These are phyloP conservation scores for Gopherus evgoodei DNA, from an alignment of 2,113 vertebrate genomes.

Conservation along the genomic window DNA sequence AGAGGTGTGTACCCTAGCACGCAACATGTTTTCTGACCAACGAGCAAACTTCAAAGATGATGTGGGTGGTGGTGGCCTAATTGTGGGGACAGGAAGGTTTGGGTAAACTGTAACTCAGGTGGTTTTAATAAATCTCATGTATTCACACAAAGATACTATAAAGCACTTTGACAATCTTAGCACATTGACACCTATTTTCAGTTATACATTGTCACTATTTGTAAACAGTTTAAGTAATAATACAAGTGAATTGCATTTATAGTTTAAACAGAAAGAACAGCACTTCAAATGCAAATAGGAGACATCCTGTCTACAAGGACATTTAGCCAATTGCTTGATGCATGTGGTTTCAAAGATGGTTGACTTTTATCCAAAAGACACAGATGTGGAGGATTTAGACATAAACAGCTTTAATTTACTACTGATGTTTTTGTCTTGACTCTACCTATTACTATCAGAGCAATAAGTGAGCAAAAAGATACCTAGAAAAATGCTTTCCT, in stretches of 20 bases:
- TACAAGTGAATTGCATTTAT: constrained; percentile 70
- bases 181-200: constrained; percentile 67
- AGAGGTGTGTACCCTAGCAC: constrained; percentile 66
- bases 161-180: constrained; percentile 60
- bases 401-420: constrained; percentile 81
- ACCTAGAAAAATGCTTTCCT: constrained; percentile 72
- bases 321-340: constrained; percentile 81
- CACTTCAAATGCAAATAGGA: constrained; percentile 82
- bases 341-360: constrained; percentile 78
- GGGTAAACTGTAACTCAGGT: constrained; percentile 13
- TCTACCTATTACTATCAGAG: constrained; percentile 76
- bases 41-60: constrained; percentile 65
- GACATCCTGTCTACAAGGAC: constrained; percentile 81
- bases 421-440: constrained; percentile 73
- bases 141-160: constrained; percentile 57
- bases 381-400: constrained; percentile 85
- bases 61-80: constrained; percentile 57
- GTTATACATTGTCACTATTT: constrained; percentile 62
- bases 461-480: constrained; percentile 56
- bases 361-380: constrained; percentile 81
- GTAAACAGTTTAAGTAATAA: constrained; percentile 74
- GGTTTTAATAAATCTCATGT: constrained; percentile 54
- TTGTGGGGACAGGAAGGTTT: constrained; percentile 37
- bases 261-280: constrained; percentile 75
- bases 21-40: constrained; percentile 2